Base-by-base conservation (phyloP, 23 tunicate genomes). In the Styela clava region DNA sequence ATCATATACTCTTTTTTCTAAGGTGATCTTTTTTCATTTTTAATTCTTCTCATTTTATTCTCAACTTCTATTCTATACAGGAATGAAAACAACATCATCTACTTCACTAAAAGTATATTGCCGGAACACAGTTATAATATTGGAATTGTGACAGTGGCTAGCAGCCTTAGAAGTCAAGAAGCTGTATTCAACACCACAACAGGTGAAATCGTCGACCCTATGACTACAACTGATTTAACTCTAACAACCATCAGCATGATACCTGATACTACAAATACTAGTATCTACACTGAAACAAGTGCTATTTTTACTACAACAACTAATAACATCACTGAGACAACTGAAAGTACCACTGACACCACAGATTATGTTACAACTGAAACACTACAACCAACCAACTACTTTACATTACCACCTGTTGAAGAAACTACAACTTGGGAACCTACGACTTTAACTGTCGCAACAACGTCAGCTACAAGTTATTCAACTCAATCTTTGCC, bases 161-260 rank as follows among this genome's bases (percentile, higher is more conserved):
- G 52, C 23, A 37, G 28, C 52, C 68, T 64, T 9, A 79, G 36
- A 36, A 79, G 69, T 21, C 1, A 73, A 2, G 73, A 63, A 18
- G 33, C 73, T 30, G n/a, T 28, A 18, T 32, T 79, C 73, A 63
- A 79, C 63, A 51, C 35, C 25, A 63, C 83, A 33, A 65, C 83
- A 64, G 83, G 69, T 64, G 70, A 27, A 65, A 65, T 65, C 31
- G 7, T 27, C 7, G 70, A 65, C 30, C 30, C 31, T 16, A 5
- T 16, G 9, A 24, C 29, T 16, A 65, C 70, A 24, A 65, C 70
- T 5, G 70, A 65, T 18, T 9, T 27, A 65, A 27, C 70, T 7
- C 18, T 65, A 65, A 65, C 18, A 27, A 65, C 70, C 9, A 27
- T 16, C 9, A 5, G 16, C 7, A 27, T 9, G 7, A 44, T 44